These are phyloP conservation scores for Mythimna ferrago DNA, from an alignment of 2,888 invertebrate species.

Conservation along the genomic window DNA sequence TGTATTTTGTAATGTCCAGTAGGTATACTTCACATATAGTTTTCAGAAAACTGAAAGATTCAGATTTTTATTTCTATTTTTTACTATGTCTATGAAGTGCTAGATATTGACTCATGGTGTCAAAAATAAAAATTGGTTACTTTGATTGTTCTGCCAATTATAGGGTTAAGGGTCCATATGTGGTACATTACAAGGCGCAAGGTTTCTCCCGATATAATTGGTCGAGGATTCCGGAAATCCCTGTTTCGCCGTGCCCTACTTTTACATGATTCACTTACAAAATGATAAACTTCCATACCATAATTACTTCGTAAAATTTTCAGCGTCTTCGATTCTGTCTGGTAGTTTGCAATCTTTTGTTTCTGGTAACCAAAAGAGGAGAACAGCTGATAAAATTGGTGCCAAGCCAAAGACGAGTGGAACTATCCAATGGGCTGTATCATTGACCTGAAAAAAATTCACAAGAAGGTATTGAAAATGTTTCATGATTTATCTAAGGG, in stretches of 20 bases:
- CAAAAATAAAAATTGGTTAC: background rate
- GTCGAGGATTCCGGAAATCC: no score
- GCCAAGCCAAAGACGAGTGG: background rate
- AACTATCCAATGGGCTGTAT: background rate
- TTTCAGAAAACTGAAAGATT: background rate
- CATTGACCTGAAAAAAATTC: background rate
- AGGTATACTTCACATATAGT: no score
- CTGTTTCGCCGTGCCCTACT: no score
- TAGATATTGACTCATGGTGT: background rate
- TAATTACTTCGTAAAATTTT: background rate
- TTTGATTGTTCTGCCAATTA: background rate
- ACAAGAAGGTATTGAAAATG: no score
- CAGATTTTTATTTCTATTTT: background rate
- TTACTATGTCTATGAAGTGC: background rate
- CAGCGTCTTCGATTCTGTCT: background rate
- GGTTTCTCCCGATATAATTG: no score
- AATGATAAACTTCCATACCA: no score
- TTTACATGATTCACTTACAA: no score
- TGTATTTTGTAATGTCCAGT: no score
- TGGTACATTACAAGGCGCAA: no score
- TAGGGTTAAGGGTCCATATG: no score
- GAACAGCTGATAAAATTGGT: background rate
- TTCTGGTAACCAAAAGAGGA: slow-evolving; percentile 1
- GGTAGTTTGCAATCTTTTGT: slow-evolving; percentile 7
- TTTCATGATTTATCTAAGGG: no score